phyloP scores from a whole-genome alignment of 2,113 vertebrate genomes.

The Microcebus murinus region DNA sequence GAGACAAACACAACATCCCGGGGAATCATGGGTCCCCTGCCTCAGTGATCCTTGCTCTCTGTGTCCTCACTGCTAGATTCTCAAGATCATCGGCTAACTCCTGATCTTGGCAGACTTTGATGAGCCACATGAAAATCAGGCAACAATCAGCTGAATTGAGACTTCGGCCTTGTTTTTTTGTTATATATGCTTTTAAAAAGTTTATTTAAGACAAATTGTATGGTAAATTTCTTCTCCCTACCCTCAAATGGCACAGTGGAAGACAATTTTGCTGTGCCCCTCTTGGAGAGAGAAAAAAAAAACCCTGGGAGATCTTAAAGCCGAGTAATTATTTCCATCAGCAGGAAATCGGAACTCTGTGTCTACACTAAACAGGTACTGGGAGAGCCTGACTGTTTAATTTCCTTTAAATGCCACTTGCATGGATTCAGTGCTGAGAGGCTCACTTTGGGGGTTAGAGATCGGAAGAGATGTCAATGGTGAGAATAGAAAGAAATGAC shows the following conservation, averaged over 20 bases:
- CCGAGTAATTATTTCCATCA: constrained; percentile 50
- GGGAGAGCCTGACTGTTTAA: constrained; percentile 46
- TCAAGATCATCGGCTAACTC: neutral
- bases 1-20: neutral
- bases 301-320: constrained; percentile 7
- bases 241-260: neutral
- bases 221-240: constrained; percentile 1
- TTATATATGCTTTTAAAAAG: constrained; percentile 42
- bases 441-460: neutral
- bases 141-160: neutral
- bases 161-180: neutral
- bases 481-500: neutral
- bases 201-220: constrained; percentile 54
- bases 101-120: neutral
- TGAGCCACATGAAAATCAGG: neutral
- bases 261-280: constrained; percentile 17
- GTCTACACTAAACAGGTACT: constrained; percentile 38
- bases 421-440: neutral
- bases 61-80: neutral
- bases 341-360: constrained; percentile 47
- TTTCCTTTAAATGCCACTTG: constrained; percentile 61
- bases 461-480: neutral
- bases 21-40: no score
- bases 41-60: neutral
- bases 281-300: constrained; percentile 50